These are phyloP conservation scores for Nomada goodeniana DNA, from an alignment of 2,888 invertebrate species.

Conservation along the genomic window DNA sequence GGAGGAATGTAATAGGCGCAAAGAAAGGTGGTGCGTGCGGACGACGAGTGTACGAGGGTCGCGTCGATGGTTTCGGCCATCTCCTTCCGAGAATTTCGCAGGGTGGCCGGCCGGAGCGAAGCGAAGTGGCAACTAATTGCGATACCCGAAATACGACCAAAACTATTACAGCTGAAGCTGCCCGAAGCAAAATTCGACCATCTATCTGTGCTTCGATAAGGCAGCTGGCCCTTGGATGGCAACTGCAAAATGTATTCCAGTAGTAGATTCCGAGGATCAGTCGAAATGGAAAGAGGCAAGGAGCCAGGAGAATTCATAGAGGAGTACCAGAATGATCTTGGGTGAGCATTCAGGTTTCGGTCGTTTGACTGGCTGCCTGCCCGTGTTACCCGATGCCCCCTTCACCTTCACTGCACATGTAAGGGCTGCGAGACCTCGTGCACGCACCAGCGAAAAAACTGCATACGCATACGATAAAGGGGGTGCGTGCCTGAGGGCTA, in stretches of 20 bases:
- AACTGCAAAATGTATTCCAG: too few species aligned
- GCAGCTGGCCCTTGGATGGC: too few species aligned
- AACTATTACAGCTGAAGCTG: constrained; percentile 51
- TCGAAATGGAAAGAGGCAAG: background rate
- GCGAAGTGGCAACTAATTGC: constrained; percentile 14
- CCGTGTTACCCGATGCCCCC: constrained; percentile 83
- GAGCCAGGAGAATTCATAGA: constrained; percentile 21
- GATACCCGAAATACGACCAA: constrained; percentile 43
- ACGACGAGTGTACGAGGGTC: constrained; percentile 13
- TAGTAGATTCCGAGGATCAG: background rate
- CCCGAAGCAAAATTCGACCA: constrained; percentile 51
- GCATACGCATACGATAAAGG: constrained; percentile 82
- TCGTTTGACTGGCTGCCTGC: constrained; percentile 78
- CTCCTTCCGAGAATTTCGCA: constrained; percentile 77
- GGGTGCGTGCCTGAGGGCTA: constrained; percentile 76
- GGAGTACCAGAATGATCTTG: constrained; percentile 56
- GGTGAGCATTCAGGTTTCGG: constrained; percentile 73
- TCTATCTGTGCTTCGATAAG: too few species aligned
- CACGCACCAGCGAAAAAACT: constrained; percentile 78
- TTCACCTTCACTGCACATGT: constrained; percentile 83
- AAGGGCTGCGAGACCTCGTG: constrained; percentile 81
- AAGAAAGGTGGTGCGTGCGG: constrained; percentile 75
- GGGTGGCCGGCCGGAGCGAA: constrained; percentile 53
- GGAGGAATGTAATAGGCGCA: background rate
- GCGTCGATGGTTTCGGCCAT: constrained; percentile 76